A percentile compares a stretch with the other conserved stretches of the same genome.
Conservation (phyloP, 2,797 vertebrate species). For the Atherinosoma microstoma region DNA sequence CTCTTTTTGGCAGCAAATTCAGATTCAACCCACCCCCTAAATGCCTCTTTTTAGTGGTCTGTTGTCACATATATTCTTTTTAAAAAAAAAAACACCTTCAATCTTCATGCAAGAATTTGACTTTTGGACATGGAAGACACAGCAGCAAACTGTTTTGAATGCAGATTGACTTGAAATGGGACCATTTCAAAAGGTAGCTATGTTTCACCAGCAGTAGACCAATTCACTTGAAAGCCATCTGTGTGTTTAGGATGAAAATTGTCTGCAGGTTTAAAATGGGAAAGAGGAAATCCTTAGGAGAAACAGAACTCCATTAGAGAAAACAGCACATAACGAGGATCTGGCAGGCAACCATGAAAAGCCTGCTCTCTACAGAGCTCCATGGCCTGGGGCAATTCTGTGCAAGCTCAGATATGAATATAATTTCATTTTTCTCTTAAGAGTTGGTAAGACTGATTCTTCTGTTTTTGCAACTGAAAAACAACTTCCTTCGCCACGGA, state of each 20-base stretch:
- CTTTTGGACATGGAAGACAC: conserved; percentile 17
- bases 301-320: conserved; percentile 42
- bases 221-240: conserved; percentile 26
- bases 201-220: conserved; percentile 18
- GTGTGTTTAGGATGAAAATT: conserved; percentile 10
- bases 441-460: conserved; percentile 34
- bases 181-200: conserved; percentile 18
- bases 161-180: conserved; percentile 28
- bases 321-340: conserved; percentile 46
- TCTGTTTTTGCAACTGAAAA: conserved; percentile 23
- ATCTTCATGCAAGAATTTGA: conserved; percentile 23
- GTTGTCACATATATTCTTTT: conserved; percentile 35
- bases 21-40: conserved; percentile 62
- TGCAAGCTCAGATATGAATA: conserved; percentile 42
- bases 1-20: conserved; percentile 67
- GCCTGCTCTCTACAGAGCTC: conserved; percentile 34
- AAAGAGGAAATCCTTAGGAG: conserved; percentile 44
- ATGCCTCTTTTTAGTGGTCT: conserved; percentile 52
- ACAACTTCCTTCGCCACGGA: conserved; percentile 13
- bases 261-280: conserved; percentile 28
- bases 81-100: conserved; percentile 2
- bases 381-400: conserved; percentile 39
- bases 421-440: conserved; percentile 46
- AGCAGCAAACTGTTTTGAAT: conserved; percentile 17
- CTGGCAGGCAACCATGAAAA: conserved; percentile 50